Evolutionary conservation across 1,140 invertebrate genomes (phyloP), one percentile per base, ranked within the genome.

Genomic region (Drosophila pseudoananassae): DNA sequence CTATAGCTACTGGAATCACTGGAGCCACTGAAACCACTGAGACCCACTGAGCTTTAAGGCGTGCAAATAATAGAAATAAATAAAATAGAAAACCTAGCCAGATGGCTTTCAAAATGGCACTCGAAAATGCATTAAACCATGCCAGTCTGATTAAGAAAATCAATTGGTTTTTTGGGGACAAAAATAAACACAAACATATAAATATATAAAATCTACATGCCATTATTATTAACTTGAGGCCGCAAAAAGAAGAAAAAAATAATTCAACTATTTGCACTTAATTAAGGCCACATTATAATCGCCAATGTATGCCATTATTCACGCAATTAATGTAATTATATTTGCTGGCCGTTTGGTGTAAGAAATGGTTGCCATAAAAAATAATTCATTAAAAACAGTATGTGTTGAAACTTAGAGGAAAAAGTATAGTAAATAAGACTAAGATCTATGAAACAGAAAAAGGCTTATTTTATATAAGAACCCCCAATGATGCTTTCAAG

Each of bases 11-110:
- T 17, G 40, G 55, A 46, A 25, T 7, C 50, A 17, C 38, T 40
- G 38, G 38, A 40, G 25, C 6, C 20, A 51, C 65, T 46, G 36
- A 40, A 27, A 20, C 52, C 71, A 59, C 57, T 45, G 68, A 63
- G 58, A 53, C 68, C 53, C 78, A 77, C 73, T 82, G 78, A 81
- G 73, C 78, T 73, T 81, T 14, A 51, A 64, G 15, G 55, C 59
- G 71, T 65, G 71, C 58, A 57, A 58, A 80, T 50, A 46, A 17
- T 17, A 43, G 5, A 43, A 43, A 43, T 15, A 43, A 17, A 43
- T 43, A 17, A 17, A 43, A 17, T 15, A 68, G 70, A 54, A 14
- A 60, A 29, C 4, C 33, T 38, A 54, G 2, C 20, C 56, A 63
- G 55, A 45, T 9, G 29, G 17, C 9, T 20, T 31, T 31, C 40